A percentile compares a stretch with the other conserved stretches of the same genome.
Conservation (phyloP, 2,888 invertebrate genomes). For the Eustalomyia histrio region DNA sequence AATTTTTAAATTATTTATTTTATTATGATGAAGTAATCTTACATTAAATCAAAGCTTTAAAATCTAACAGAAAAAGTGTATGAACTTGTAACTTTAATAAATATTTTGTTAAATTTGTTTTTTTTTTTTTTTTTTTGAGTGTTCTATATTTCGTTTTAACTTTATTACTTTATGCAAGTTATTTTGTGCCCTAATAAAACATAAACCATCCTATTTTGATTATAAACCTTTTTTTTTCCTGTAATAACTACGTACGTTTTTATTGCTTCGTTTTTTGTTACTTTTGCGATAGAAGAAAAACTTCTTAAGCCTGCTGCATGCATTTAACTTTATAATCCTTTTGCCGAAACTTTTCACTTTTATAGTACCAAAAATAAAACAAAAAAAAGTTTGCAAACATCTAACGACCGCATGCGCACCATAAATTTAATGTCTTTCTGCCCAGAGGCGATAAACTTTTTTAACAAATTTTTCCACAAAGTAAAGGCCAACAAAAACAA, state of each 20-base stretch:
- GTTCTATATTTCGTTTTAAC: background rate
- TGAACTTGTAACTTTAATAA: background rate
- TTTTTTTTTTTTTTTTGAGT: background rate
- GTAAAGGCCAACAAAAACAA: slow-evolving; percentile 1
- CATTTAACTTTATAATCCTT: slow-evolving; percentile 65
- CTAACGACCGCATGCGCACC: slow-evolving; percentile 63
- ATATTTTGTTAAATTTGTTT: slow-evolving; percentile 3
- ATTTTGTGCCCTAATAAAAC: slow-evolving; percentile 6
- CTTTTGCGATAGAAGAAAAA: slow-evolving; percentile 30
- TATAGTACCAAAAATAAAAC: slow-evolving; percentile 15
- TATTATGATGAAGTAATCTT: slow-evolving; percentile 28
- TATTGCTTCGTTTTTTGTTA: slow-evolving; percentile 28
- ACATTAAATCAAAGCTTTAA: slow-evolving; percentile 7
- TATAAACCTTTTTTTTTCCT: slow-evolving; percentile 11
- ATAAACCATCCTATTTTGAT: slow-evolving; percentile 36
- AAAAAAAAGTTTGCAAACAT: slow-evolving; percentile 54
- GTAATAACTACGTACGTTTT: slow-evolving; percentile 24
- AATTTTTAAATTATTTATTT: slow-evolving; percentile 37
- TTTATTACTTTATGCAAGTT: slow-evolving; percentile 32
- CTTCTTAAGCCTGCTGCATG: slow-evolving; percentile 61
- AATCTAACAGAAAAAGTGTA: background rate
- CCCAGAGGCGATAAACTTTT: slow-evolving; percentile 62
- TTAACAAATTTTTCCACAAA: slow-evolving; percentile 29
- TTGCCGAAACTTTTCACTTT: slow-evolving; percentile 60
- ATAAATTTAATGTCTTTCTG: slow-evolving; percentile 65